phyloP scores from a whole-genome alignment of 2,888 invertebrate species.

The Pollenia griseotomentosa region DNA sequence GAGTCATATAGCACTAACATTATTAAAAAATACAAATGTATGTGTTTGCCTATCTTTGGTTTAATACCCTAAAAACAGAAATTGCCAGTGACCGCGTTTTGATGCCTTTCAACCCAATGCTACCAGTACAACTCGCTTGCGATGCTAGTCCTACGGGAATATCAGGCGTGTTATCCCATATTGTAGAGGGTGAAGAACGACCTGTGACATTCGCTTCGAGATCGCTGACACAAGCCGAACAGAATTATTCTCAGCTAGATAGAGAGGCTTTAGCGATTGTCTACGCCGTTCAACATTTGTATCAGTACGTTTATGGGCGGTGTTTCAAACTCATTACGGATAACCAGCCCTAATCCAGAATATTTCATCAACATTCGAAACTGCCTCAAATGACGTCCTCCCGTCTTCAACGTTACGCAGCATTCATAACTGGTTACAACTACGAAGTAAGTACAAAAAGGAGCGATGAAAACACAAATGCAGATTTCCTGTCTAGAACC shows the following conservation, averaged over 20 bases:
- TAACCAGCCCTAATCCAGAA: conserved; percentile 13
- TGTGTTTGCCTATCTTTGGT: too few relatives aligned
- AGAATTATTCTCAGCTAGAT: conserved; percentile 16
- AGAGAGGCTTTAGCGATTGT: neutral
- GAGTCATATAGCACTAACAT: too few relatives aligned
- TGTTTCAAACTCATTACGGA: neutral
- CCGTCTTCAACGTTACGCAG: neutral
- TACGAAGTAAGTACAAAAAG: neutral
- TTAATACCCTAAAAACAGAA: conserved; percentile 58
- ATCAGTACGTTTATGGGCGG: conserved; percentile 7
- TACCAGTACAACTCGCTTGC: conserved; percentile 50
- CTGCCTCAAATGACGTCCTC: conserved; percentile 20
- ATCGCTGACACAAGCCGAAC: conserved; percentile 58
- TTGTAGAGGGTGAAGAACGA: conserved; percentile 48
- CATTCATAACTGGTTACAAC: conserved; percentile 2
- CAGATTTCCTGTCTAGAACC: conserved; percentile 1
- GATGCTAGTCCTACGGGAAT: conserved; percentile 70
- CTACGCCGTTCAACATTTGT: conserved; percentile 1
- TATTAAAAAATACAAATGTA: too few relatives aligned
- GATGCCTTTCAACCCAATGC: conserved; percentile 56
- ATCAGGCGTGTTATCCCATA: conserved; percentile 64
- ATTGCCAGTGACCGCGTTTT: conserved; percentile 39
- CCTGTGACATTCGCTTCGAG: conserved; percentile 59
- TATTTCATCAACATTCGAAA: conserved; percentile 18
- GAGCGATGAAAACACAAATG: neutral